Evolutionary conservation across 23 tunicate genomes (phyloP).

Genomic region (Trididemnum nubilum): DNA sequence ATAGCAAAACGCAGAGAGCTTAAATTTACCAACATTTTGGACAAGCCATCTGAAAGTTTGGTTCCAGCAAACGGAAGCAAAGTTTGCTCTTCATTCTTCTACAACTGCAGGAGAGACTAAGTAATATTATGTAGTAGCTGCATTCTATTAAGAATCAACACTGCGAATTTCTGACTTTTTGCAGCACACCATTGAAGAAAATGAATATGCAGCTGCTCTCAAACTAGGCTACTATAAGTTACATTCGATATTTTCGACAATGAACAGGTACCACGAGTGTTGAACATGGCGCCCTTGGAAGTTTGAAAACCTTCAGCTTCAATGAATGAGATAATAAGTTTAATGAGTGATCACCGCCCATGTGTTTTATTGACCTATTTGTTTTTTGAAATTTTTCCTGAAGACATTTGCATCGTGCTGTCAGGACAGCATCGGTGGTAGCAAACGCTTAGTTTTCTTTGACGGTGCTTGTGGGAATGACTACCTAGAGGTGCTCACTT

Average conservation of each 20-base stretch:
- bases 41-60: not conserved
- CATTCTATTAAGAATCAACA: not conserved
- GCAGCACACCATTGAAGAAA: not conserved
- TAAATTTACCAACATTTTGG: not conserved
- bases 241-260: not conserved
- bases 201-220: not conserved
- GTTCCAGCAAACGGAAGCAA: not conserved
- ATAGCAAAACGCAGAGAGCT: not conserved
- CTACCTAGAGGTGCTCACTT: too few relatives aligned
- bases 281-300: not conserved
- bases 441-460: too few relatives aligned
- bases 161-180: not conserved
- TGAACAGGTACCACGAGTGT: not conserved
- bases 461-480: too few relatives aligned
- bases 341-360: not conserved
- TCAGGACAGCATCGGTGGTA: not conserved
- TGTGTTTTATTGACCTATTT: not conserved
- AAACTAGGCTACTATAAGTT: too few relatives aligned
- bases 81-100: not conserved
- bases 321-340: not conserved
- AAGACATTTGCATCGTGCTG: not conserved
- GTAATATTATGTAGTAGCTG: not conserved
- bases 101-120: not conserved
- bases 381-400: not conserved
- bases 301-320: not conserved